phyloP scores from a whole-genome alignment of 2,888 invertebrate species.

The Labia minor region DNA sequence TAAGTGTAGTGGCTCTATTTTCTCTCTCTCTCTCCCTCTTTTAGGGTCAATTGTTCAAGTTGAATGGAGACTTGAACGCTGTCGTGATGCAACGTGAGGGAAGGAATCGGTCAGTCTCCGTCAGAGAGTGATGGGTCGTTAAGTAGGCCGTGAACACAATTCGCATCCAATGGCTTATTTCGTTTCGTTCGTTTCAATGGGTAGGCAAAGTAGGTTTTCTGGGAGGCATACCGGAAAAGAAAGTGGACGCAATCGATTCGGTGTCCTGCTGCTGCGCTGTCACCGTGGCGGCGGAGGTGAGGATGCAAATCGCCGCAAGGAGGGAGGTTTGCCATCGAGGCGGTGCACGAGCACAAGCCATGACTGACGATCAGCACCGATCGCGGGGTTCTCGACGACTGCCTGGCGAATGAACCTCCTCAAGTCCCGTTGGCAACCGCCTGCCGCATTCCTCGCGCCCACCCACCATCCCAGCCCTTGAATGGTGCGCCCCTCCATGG shows the following conservation, averaged over 20 bases:
- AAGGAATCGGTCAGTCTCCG: not conserved
- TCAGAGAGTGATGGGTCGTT: not conserved
- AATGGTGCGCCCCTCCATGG: not conserved
- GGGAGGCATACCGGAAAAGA: constrained; percentile 56
- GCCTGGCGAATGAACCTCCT: not conserved
- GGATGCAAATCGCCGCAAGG: too few species aligned
- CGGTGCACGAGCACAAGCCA: constrained; percentile 7
- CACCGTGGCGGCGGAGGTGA: not conserved
- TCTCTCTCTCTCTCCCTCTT: not conserved
- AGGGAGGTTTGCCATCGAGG: not conserved
- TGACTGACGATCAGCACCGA: not conserved
- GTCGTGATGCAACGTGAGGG: not conserved
- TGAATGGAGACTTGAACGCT: not conserved
- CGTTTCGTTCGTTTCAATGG: too few species aligned
- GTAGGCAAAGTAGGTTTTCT: too few species aligned
- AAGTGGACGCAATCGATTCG: constrained; percentile 70
- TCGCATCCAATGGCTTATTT: not conserved
- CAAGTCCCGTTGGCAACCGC: not conserved
- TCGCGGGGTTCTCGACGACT: not conserved
- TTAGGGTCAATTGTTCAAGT: constrained; percentile 13
- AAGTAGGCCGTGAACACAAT: constrained; percentile 13
- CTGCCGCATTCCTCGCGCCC: not conserved
- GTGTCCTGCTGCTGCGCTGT: constrained; percentile 39
- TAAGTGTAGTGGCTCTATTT: not conserved
- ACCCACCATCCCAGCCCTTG: constrained; percentile 16